phyloP scores from a whole-genome alignment of 2,888 invertebrate species.

The Mythimna ferrago region DNA sequence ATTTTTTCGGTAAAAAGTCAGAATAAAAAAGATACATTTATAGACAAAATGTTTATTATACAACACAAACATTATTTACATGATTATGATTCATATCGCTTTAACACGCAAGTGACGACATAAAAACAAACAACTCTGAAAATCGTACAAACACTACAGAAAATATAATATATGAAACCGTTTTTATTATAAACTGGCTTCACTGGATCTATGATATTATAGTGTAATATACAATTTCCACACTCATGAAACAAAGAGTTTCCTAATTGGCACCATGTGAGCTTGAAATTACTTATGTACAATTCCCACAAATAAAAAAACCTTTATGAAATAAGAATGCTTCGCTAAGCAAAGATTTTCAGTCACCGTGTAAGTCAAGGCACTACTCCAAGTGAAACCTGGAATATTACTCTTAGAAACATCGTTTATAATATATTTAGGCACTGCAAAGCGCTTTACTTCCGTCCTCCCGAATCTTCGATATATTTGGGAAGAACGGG shows the following conservation, averaged over 20 bases:
- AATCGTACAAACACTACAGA: constrained; percentile 63
- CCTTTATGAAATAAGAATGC: constrained; percentile 51
- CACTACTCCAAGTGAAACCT: constrained; percentile 44
- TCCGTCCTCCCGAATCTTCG: constrained; percentile 82
- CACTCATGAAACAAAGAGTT: constrained; percentile 59
- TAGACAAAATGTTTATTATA: constrained; percentile 81
- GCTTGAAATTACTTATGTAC: constrained; percentile 77
- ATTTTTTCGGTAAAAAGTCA: neutral
- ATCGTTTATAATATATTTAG: constrained; percentile 67
- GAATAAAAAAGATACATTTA: constrained; percentile 42
- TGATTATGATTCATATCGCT: constrained; percentile 74
- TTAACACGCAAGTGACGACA: constrained; percentile 66
- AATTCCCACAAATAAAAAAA: constrained; percentile 52
- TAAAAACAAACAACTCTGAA: constrained; percentile 70
- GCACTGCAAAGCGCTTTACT: constrained; percentile 73
- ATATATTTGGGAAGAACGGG: constrained; percentile 77
- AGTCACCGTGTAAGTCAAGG: constrained; percentile 55
- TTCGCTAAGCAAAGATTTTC: constrained; percentile 50
- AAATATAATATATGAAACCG: constrained; percentile 50
- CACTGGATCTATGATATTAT: constrained; percentile 70
- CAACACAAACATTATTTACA: constrained; percentile 87
- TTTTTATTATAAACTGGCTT: constrained; percentile 68
- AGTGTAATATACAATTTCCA: constrained; percentile 47
- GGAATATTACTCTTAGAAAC: constrained; percentile 48
- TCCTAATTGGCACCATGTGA: constrained; percentile 77